Conservation (phyloP, 2,113 vertebrate species). For the Corythoichthys haematopterus region DNA sequence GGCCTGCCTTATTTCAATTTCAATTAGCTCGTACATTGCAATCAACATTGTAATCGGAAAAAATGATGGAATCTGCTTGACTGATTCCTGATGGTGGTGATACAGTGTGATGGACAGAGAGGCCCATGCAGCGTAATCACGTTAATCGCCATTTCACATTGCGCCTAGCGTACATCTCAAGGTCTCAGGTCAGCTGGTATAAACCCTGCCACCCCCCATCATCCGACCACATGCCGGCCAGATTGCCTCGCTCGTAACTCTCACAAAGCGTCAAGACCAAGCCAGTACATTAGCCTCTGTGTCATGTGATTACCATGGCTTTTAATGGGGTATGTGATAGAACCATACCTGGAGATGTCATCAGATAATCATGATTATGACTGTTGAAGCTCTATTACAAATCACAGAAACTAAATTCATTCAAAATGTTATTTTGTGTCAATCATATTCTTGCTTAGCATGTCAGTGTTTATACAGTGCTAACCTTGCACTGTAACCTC, state of each 20-base stretch:
- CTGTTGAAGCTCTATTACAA: neutral
- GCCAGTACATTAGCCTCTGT: neutral
- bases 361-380: neutral
- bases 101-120: neutral
- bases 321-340: neutral
- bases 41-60: neutral
- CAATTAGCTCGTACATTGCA: too few species aligned
- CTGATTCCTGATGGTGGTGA: neutral
- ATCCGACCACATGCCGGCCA: neutral
- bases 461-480: too few species aligned
- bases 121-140: neutral
- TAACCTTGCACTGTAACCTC: too few species aligned
- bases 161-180: too few species aligned
- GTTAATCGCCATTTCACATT: neutral
- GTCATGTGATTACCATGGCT: neutral
- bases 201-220: neutral
- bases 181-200: neutral
- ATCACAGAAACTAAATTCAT: too few species aligned
- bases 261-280: neutral
- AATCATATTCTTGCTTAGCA: too few species aligned
- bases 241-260: slow-evolving; percentile 1
- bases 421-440: too few species aligned
- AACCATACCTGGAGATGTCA: neutral
- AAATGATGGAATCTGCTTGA: neutral
- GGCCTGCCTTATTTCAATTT: neutral